Evolutionary conservation across 1,140 invertebrate species (phyloP).

Genomic region (Drosophila biarmipes): DNA sequence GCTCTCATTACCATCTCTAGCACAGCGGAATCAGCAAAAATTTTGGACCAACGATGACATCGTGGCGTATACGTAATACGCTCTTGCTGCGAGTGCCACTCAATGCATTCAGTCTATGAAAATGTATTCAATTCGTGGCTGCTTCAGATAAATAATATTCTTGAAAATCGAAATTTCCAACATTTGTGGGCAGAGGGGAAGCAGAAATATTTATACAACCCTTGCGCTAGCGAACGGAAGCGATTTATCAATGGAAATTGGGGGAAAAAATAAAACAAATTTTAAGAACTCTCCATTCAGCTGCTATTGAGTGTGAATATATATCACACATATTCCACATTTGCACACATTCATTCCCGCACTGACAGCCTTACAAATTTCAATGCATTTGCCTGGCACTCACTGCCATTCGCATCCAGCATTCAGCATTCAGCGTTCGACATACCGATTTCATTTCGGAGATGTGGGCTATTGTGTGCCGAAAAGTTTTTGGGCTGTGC

Average conservation of each 20-base stretch:
- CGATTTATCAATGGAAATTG: slow-evolving; percentile 50
- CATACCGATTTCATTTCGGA: slow-evolving; percentile 34
- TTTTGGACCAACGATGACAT: slow-evolving; percentile 43
- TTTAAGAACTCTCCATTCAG: slow-evolving; percentile 44
- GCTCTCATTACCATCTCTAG: slow-evolving; percentile 37
- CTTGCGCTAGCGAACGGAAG: slow-evolving; percentile 27
- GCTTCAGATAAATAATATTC: slow-evolving; percentile 43
- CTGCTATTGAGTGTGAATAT: slow-evolving; percentile 26
- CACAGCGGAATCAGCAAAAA: slow-evolving; percentile 36
- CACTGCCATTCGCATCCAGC: slow-evolving; percentile 48
- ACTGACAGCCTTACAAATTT: slow-evolving; percentile 60
- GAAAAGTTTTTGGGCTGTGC: slow-evolving; percentile 55
- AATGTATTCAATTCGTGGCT: slow-evolving; percentile 31
- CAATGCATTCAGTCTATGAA: slow-evolving; percentile 16
- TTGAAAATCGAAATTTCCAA: slow-evolving; percentile 12
- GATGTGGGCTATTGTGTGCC: slow-evolving; percentile 34
- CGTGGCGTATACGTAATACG: slow-evolving; percentile 52
- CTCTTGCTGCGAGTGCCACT: slow-evolving; percentile 5
- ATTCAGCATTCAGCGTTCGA: slow-evolving; percentile 17
- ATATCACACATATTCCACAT: slow-evolving; percentile 11
- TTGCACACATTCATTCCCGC: slow-evolving; percentile 14
- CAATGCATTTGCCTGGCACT: slow-evolving; percentile 54
- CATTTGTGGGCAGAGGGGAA: background rate
- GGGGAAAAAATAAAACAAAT: slow-evolving; percentile 24
- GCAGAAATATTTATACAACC: slow-evolving; percentile 19